Percentiles rank a stretch among this genome's conserved stretches.
phyloP scores from a whole-genome alignment of 2,888 invertebrate genomes.

The Sisyra terminalis region DNA sequence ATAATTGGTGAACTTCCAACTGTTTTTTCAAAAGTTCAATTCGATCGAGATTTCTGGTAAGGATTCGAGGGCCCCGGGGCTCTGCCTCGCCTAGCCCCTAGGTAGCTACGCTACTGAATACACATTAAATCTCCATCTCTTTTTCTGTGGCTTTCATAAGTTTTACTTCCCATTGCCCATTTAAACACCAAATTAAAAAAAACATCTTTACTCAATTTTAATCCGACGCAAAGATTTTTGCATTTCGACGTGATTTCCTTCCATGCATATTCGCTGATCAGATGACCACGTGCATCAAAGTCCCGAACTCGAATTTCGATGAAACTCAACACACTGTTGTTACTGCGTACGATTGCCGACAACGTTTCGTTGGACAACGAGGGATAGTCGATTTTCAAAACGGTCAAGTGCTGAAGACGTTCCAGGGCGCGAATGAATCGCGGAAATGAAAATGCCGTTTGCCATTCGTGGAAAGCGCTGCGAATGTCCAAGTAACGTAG shows the following conservation, averaged over 20 bases:
- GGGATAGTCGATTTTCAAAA: conserved; percentile 29
- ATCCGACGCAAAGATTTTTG: conserved; percentile 25
- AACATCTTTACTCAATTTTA: conserved; percentile 17
- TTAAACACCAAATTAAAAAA: no score
- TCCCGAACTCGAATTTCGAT: conserved; percentile 27
- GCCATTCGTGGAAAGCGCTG: conserved; percentile 28
- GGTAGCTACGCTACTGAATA: no score
- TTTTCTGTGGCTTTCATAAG: no score
- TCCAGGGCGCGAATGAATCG: conserved; percentile 20
- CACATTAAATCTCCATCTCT: no score
- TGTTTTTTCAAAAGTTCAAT: no score
- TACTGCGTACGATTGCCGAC: conserved; percentile 24
- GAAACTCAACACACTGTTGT: conserved; percentile 20
- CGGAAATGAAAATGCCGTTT: conserved; percentile 17
- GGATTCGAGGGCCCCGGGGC: no score
- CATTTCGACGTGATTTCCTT: conserved; percentile 23
- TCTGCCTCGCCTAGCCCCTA: no score
- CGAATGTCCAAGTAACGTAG: conserved; percentile 26
- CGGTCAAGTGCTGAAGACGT: conserved; percentile 22
- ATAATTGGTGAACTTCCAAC: no score
- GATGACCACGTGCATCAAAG: conserved; percentile 25
- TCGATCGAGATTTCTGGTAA: no score
- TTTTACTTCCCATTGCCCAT: no score
- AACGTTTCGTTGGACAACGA: conserved; percentile 27
- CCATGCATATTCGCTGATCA: conserved; percentile 27